phyloP scores from a whole-genome alignment of 2,113 vertebrate genomes.

The Halcyon malimbica region DNA sequence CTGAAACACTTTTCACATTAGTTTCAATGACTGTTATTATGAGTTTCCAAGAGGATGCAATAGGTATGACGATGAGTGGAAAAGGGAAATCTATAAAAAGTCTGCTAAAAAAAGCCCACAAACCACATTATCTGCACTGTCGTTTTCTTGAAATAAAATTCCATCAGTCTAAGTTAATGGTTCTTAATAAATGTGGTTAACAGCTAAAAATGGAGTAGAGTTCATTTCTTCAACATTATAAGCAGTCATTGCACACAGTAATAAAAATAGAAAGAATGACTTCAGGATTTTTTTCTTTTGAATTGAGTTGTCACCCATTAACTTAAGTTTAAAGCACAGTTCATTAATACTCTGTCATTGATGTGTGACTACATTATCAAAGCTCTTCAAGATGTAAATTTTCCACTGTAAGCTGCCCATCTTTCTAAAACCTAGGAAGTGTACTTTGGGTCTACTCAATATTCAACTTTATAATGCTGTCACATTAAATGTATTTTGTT shows the following conservation, averaged over 20 bases:
- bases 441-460: not conserved
- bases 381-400: not conserved
- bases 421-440: not conserved
- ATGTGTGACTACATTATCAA: conserved; percentile 36
- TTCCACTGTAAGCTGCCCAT: not conserved
- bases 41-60: not conserved
- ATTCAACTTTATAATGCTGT: not conserved
- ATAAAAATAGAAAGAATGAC: conserved; percentile 52
- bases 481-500: not conserved
- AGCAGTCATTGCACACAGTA: conserved; percentile 16
- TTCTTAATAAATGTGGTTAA: conserved; percentile 47
- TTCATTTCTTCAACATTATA: conserved; percentile 41
- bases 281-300: conserved; percentile 2
- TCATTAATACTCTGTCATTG: conserved; percentile 40
- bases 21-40: not conserved
- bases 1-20: not conserved
- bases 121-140: conserved; percentile 11
- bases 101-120: conserved; percentile 13
- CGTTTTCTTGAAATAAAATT: conserved; percentile 40
- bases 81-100: conserved; percentile 10
- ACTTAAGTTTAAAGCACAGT: not conserved
- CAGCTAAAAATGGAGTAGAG: conserved; percentile 44
- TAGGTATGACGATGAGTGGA: not conserved
- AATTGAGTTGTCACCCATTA: conserved; percentile 46
- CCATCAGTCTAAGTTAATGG: conserved; percentile 22